Evolutionary conservation across 1,140 invertebrate genomes (phyloP).

Genomic region (Drosophila tristis): DNA sequence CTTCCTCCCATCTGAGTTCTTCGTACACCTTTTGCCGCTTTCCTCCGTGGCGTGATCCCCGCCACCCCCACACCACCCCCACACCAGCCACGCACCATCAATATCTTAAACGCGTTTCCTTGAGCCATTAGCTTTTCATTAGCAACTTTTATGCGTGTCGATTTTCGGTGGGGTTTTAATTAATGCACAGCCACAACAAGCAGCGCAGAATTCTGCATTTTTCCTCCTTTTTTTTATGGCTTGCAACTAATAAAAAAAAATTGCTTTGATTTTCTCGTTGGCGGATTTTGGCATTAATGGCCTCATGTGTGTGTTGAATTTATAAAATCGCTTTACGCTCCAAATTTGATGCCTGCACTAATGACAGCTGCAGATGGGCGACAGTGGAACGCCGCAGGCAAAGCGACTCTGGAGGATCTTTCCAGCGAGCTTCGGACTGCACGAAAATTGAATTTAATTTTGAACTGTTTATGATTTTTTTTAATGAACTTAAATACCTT

Average conservation of each 20-base stretch:
- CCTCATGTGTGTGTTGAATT: constrained; percentile 48
- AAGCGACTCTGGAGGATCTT: too few species aligned
- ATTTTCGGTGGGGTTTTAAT: constrained; percentile 55
- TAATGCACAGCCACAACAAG: constrained; percentile 40
- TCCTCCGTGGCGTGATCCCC: too few species aligned
- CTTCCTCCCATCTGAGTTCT: neutral
- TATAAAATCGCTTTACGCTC: constrained; percentile 52
- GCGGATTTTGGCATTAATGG: constrained; percentile 27
- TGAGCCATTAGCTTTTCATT: constrained; percentile 55
- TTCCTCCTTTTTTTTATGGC: constrained; percentile 36
- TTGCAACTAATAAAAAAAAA: constrained; percentile 33
- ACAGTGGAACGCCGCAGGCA: constrained; percentile 26
- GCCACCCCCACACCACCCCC: too few species aligned
- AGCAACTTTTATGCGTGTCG: constrained; percentile 55
- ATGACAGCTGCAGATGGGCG: constrained; percentile 24
- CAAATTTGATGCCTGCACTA: constrained; percentile 47
- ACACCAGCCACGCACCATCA: constrained; percentile 15
- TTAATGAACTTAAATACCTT: too few species aligned
- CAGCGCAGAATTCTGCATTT: constrained; percentile 15
- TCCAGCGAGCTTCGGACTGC: too few species aligned
- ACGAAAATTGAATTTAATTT: too few species aligned
- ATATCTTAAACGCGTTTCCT: constrained; percentile 33
- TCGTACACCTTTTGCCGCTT: constrained; percentile 1
- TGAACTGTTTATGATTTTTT: too few species aligned
- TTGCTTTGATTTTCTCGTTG: constrained; percentile 28